Evolutionary conservation across 2,113 vertebrate genomes (phyloP).

Genomic region (Clarias gariepinus): DNA sequence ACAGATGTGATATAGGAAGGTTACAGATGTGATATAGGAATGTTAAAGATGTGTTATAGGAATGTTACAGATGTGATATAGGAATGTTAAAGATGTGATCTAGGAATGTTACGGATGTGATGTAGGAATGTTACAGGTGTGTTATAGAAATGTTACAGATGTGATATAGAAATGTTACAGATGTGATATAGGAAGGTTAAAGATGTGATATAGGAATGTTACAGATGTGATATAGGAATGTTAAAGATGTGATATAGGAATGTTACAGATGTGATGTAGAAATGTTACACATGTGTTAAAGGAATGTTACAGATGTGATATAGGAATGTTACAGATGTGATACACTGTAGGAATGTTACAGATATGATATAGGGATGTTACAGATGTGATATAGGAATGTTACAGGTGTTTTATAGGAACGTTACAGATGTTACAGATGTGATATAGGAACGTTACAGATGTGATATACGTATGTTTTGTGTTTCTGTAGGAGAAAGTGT

Average conservation of each 20-base stretch:
- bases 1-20: background rate
- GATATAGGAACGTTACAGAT: background rate
- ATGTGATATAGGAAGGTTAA: background rate
- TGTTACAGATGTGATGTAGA: background rate
- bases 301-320: background rate
- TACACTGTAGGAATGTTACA: background rate
- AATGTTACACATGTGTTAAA: background rate
- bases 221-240: background rate
- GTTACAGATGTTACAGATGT: background rate
- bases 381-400: background rate
- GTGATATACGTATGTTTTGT: background rate
- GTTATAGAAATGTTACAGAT: background rate
- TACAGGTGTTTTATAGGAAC: background rate
- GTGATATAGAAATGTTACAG: background rate
- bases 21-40: background rate
- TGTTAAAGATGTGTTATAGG: background rate
- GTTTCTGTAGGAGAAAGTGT: constrained; percentile 85
- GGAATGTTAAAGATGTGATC: background rate
- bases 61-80: background rate
- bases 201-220: background rate
- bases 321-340: background rate
- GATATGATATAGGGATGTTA: background rate
- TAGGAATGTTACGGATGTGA: background rate
- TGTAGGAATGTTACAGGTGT: background rate
- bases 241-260: background rate